Conservation (phyloP, 64 coral and sea anemone species). For the Porites lutea region DNA sequence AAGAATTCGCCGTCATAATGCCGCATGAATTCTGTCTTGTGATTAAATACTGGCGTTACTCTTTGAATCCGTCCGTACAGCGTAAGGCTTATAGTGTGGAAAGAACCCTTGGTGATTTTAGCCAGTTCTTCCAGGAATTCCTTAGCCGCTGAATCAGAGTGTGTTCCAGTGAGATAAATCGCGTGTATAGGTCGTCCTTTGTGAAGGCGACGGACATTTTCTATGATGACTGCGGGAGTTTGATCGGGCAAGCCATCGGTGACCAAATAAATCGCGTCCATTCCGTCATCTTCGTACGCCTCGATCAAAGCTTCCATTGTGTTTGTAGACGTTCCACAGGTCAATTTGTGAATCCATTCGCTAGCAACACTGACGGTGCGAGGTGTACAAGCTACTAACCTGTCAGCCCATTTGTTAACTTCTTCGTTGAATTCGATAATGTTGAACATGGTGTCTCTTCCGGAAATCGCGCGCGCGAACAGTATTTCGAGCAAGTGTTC, state of each 20-base stretch:
- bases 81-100: conserved; percentile 81
- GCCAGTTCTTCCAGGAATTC: conserved; percentile 92
- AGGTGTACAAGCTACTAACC: conserved; percentile 76
- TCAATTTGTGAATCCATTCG: conserved; percentile 81
- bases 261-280: conserved; percentile 91
- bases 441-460: conserved; percentile 92
- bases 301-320: conserved; percentile 91
- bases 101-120: conserved; percentile 88
- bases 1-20: conserved; percentile 70
- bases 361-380: conserved; percentile 82
- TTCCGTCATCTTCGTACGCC: conserved; percentile 86
- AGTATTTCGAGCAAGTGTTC: conserved; percentile 93
- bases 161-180: conserved; percentile 86
- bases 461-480: conserved; percentile 81
- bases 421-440: conserved; percentile 85
- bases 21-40: conserved; percentile 72
- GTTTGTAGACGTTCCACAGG: conserved; percentile 88
- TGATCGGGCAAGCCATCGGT: conserved; percentile 97
- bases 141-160: conserved; percentile 78
- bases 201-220: conserved; percentile 79
- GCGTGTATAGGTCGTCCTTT: conserved; percentile 90
- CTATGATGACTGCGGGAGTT: conserved; percentile 82
- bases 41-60: conserved; percentile 80
- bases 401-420: conserved; percentile 80
- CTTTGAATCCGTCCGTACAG: conserved; percentile 82